Base-by-base conservation (phyloP, 2,797 vertebrate genomes). In the Betta splendens region DNA sequence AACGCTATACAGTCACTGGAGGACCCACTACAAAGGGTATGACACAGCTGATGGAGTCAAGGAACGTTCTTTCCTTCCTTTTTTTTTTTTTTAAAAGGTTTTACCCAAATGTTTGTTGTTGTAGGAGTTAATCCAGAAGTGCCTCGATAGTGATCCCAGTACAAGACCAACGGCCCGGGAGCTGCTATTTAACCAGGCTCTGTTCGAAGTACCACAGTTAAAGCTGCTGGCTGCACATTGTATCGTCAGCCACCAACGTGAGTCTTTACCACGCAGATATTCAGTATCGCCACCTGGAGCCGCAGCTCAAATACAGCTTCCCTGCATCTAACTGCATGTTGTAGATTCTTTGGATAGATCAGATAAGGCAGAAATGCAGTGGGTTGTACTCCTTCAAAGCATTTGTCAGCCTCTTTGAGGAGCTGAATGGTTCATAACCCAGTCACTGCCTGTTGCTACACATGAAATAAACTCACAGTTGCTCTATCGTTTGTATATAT, bases 61-160 rank as follows among this genome's bases (percentile, higher is more conserved):
- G 6, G 21, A 15, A 25, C 15, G 22, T 7, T 2, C 63, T 21
- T 38, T n/a, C 40, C 5, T 31, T 25, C 9, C 22, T 9, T 1
- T 59, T 17, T 42, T 17, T 43, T 7, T 29, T 9, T 2, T 42
- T 46, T 42, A 11, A 33, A 17, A 37, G n/a, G 16, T 46, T 18
- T 66, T 55, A 76, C 23, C 11, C 2, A 36, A 25, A 28, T 58
- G 36, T 62, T 74, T 79, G 15, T 71, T 50, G 73, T 65, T 75
- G 25, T 60, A 99, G 97, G 96, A 96, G 81, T 94, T 99, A 75
- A 98, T 99, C 70, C 95, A 98, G 72, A 97, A 93, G 88, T 99
- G 97, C 90, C 90, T 99, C 23, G 94, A 96, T 13, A 83, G 90
- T 78, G 94, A 97, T 77, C 94, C 96, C 4, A 66, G 73, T 52